Conservation (phyloP, 2,113 vertebrate species). For the Tretioscincus oriximinensis region DNA sequence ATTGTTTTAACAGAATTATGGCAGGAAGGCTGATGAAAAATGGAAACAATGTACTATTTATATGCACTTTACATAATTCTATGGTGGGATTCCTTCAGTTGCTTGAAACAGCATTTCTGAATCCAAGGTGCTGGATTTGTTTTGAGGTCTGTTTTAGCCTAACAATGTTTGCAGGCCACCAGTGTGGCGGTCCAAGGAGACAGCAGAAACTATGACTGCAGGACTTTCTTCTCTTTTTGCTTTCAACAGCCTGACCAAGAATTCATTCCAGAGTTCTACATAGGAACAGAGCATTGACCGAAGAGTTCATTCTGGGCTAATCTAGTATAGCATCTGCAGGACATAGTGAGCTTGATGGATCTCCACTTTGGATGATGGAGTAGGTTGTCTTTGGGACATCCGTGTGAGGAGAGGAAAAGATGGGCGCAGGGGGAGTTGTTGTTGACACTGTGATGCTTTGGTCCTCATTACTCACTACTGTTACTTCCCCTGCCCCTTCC, state of each 20-base stretch:
- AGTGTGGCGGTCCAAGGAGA: background rate
- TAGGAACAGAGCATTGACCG: background rate
- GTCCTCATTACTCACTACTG: conserved; percentile 82
- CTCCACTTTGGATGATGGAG: conserved; percentile 71
- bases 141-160: background rate
- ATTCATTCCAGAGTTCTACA: rapidly evolving
- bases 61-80: too few relatives aligned
- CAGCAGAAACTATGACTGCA: background rate
- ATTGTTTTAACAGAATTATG: too few relatives aligned
- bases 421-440: conserved; percentile 50
- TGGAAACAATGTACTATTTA: too few relatives aligned
- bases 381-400: conserved; percentile 75
- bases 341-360: conserved; percentile 72
- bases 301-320: conserved; percentile 9
- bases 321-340: conserved; percentile 75
- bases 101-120: too few relatives aligned
- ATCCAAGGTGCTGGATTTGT: background rate
- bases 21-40: too few relatives aligned
- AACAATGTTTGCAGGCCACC: background rate
- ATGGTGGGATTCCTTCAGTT: too few relatives aligned
- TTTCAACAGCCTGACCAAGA: background rate
- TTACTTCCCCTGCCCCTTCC: conserved; percentile 86
- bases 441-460: conserved; percentile 68
- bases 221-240: background rate
- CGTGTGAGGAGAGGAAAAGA: conserved; percentile 67